A percentile compares a stretch with the other conserved stretches of the same genome.
These are phyloP conservation scores for Sebastes trivittatus DNA, from an alignment of 2,797 vertebrate genomes.

Conservation along the genomic window DNA sequence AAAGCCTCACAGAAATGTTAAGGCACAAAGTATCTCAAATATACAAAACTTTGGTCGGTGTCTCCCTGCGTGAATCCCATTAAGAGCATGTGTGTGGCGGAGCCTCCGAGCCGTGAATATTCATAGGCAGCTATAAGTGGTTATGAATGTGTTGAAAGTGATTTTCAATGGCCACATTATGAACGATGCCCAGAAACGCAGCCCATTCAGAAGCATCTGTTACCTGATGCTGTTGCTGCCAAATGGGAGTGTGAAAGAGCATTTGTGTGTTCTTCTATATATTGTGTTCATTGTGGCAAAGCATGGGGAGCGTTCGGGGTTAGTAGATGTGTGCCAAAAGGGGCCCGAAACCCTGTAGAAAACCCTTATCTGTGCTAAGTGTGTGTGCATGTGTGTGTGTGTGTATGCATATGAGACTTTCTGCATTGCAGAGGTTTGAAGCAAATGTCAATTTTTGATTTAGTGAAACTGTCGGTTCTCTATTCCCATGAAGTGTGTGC, in stretches of 20 bases:
- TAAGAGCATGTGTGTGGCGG: slow-evolving; percentile 13
- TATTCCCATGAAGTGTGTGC: slow-evolving; percentile 33
- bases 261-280: slow-evolving; percentile 65
- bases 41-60: neutral
- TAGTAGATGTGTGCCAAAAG: slow-evolving; percentile 65
- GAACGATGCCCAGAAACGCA: slow-evolving; percentile 66
- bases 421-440: slow-evolving; percentile 48
- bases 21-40: slow-evolving; percentile 27
- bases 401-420: neutral
- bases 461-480: slow-evolving; percentile 49
- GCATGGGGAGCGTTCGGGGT: slow-evolving; percentile 55
- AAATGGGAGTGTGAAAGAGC: slow-evolving; percentile 50
- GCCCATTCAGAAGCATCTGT: slow-evolving; percentile 78
- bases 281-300: slow-evolving; percentile 69
- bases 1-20: slow-evolving; percentile 34
- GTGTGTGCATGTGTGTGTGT: slow-evolving; percentile 5
- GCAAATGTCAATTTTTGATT: slow-evolving; percentile 69
- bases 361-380: slow-evolving; percentile 41
- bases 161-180: slow-evolving; percentile 74
- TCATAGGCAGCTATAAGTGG: slow-evolving; percentile 64
- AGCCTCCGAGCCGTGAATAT: slow-evolving; percentile 55
- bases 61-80: slow-evolving; percentile 35
- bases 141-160: slow-evolving; percentile 73
- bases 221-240: slow-evolving; percentile 64
- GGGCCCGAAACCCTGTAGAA: slow-evolving; percentile 48